phyloP scores from a whole-genome alignment of 2,888 invertebrate species.

The Zaprionus bogoriensis region DNA sequence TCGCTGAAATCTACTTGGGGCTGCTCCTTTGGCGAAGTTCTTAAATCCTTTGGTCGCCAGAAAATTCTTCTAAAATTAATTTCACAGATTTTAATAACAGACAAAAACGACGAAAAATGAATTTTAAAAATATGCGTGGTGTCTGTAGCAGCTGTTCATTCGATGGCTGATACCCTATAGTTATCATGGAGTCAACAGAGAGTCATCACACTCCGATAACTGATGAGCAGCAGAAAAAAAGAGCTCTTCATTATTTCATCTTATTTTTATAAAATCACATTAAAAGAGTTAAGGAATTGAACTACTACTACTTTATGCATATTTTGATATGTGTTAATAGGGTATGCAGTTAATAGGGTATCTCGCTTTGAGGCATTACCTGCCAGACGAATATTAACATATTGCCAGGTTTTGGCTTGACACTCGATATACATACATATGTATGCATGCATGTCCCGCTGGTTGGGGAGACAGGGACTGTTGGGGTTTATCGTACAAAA shows the following conservation, averaged over 20 bases:
- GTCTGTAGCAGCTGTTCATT: conserved; percentile 35
- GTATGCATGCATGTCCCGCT: no score
- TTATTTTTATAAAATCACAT: no score
- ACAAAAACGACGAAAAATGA: conserved; percentile 28
- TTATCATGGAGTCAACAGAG: background rate
- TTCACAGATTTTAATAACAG: conserved; percentile 14
- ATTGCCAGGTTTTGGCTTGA: conserved; percentile 13
- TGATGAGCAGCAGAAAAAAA: no score
- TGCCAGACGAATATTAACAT: conserved; percentile 37
- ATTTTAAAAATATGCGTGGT: conserved; percentile 10
- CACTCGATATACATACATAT: no score
- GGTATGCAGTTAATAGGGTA: background rate
- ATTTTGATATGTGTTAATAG: no score
- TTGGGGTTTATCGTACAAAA: conserved; percentile 33
- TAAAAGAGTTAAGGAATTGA: no score
- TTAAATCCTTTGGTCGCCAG: conserved; percentile 41
- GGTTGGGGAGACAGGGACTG: background rate
- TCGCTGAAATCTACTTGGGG: conserved; percentile 6
- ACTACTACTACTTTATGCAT: no score
- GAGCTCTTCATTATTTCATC: no score
- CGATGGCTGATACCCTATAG: background rate
- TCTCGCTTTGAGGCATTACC: no score
- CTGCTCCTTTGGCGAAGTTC: background rate
- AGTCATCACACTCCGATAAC: no score
- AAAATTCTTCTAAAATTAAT: conserved; percentile 14